Base-by-base conservation (phyloP, 2,797 vertebrate genomes). In the Enteromius paludinosus region DNA sequence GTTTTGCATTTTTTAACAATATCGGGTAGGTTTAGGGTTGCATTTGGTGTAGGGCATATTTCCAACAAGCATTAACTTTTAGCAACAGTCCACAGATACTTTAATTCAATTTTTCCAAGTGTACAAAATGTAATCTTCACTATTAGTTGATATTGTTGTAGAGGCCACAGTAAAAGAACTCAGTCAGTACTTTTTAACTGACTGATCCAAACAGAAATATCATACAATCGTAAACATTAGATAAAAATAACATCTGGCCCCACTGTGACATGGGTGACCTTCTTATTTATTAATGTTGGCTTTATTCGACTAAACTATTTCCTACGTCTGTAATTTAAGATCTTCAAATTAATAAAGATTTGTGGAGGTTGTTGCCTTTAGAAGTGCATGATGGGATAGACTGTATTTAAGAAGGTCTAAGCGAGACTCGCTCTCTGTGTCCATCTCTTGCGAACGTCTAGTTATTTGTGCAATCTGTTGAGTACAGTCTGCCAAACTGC, bases 151-250 rank as follows among this genome's bases (percentile, higher is more conserved):
- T 49, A 47, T 71, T 49, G 43, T 7, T 72, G 47, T 0, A 25
- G 28, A 1, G 15, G 61, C 61, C 61, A 35, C 62, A 65, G 3
- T 64, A 92, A 89, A 94, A 94, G 94, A 95, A 92, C 91, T 91
- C 94, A 95, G 95, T 15, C 94, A 96, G 94, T 93, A 88, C 14
- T 23, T 30, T 38, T 56, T 56, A 15, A 41, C 56, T 8, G 56
- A 5, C 59, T 20, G 25, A 35, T 33, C 18, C 11, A 78, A 78
- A 65, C 12, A 23, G 25, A 78, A 77, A 78, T 35, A 49, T 28
- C 5, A 76, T 65, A 49, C 25, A 65, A 25, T 49, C 43, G 35
- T 78, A 65, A 52, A 52, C 17, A 64, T 76, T 25, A 45, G 28
- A 49, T 65, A 47, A 49, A 54, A 15, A 23, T n/a, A 35, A 33